Percentiles rank a stretch among this genome's conserved stretches.
These are phyloP conservation scores for Neoniphon sammara DNA, from an alignment of 2,797 vertebrate species.

Conservation along the genomic window DNA sequence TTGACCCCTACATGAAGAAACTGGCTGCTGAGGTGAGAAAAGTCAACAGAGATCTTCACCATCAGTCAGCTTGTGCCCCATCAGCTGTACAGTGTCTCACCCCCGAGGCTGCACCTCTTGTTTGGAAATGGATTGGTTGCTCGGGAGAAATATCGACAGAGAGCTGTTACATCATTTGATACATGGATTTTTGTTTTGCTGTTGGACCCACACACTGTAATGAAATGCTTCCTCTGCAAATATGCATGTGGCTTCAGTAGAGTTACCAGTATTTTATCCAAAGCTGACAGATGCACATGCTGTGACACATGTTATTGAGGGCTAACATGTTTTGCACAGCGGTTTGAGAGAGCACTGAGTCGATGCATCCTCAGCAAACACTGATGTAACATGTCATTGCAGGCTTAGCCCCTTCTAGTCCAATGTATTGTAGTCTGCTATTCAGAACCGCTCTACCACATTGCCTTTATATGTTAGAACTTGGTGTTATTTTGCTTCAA, in stretches of 20 bases:
- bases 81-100: not conserved
- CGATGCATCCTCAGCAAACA: conserved; percentile 51
- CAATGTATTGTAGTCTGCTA: conserved; percentile 15
- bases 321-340: conserved; percentile 5
- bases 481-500: not conserved
- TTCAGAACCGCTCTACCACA: not conserved
- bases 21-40: conserved; percentile 91
- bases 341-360: conserved; percentile 33
- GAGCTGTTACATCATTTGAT: conserved; percentile 12
- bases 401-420: not conserved
- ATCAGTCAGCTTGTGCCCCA: not conserved
- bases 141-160: conserved; percentile 21
- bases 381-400: conserved; percentile 38
- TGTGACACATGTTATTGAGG: not conserved
- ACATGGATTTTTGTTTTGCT: not conserved
- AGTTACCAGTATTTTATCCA: not conserved
- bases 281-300: not conserved
- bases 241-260: too few species aligned
- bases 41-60: not conserved
- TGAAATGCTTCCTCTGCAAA: not conserved
- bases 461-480: not conserved
- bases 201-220: not conserved
- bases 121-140: not conserved
- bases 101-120: not conserved
- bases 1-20: conserved; percentile 97